phyloP scores from a whole-genome alignment of 2,113 vertebrate genomes.

The Oncorhynchus gorbuscha region DNA sequence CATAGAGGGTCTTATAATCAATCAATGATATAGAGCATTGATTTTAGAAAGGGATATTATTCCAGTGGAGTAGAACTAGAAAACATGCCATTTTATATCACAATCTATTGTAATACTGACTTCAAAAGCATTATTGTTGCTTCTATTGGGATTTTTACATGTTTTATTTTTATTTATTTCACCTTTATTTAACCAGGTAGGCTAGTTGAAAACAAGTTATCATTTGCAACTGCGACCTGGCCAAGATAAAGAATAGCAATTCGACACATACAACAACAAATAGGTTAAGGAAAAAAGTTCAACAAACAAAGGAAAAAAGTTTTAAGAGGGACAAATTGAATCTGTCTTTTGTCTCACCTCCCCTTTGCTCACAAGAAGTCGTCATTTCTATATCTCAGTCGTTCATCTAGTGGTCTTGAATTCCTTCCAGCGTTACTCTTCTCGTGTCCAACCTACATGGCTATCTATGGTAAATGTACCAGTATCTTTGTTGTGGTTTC shows the following conservation, averaged over 20 bases:
- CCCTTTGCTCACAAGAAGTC: neutral
- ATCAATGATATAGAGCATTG: neutral
- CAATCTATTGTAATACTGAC: slow-evolving; percentile 13
- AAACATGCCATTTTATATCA: neutral
- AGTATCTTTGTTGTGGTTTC: neutral
- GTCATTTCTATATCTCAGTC: neutral
- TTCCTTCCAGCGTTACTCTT: neutral
- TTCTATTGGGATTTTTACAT: neutral
- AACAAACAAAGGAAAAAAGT: no score
- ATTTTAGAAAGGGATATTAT: neutral
- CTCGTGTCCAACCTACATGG: neutral
- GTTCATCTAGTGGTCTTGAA: neutral
- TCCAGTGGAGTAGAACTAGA: neutral
- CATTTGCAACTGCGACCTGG: no score
- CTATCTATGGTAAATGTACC: neutral
- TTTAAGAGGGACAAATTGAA: slow-evolving; percentile 3
- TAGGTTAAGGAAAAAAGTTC: neutral
- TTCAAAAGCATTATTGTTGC: neutral
- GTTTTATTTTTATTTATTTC: no score
- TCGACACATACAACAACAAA: neutral
- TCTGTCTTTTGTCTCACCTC: slow-evolving; percentile 6
- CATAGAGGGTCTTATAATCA: neutral
- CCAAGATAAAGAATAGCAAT: no score
- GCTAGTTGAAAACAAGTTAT: no score
- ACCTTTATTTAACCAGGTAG: no score